Evolutionary conservation across 2,888 invertebrate genomes (phyloP).

Genomic region (Lasioglossum marginatum): DNA sequence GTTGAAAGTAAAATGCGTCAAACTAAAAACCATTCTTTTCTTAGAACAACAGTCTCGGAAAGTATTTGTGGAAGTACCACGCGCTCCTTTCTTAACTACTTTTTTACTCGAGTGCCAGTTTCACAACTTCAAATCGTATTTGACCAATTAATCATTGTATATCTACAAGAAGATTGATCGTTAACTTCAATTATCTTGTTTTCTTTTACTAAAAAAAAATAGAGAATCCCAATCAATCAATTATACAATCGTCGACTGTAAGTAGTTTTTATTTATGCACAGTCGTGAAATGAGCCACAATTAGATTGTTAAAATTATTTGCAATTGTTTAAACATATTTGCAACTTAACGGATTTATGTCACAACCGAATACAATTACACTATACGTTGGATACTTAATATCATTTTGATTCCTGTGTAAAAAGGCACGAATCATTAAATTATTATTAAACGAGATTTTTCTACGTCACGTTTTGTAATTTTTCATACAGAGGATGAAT

Average conservation of each 20-base stretch:
- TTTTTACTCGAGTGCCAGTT: not conserved
- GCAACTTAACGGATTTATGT: not conserved
- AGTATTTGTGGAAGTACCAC: not conserved
- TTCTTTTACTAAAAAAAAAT: not conserved
- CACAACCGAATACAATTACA: not conserved
- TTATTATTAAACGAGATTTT: not conserved
- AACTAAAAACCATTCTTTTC: slow-evolving; percentile 3
- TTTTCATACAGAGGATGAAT: too few relatives aligned
- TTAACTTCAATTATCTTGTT: not conserved
- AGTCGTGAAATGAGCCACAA: too few relatives aligned
- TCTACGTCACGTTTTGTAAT: too few relatives aligned
- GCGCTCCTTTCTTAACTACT: not conserved
- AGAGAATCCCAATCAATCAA: not conserved
- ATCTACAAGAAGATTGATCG: not conserved
- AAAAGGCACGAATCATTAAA: not conserved
- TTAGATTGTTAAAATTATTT: not conserved
- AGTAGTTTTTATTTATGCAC: not conserved
- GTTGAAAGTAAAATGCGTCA: slow-evolving; percentile 13
- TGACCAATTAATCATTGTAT: not conserved
- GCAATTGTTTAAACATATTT: too few relatives aligned
- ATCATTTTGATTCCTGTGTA: not conserved
- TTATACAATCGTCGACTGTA: not conserved
- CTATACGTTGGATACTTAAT: not conserved
- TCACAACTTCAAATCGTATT: not conserved
- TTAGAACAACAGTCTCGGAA: not conserved